These are phyloP conservation scores for Thecophora atra DNA, from an alignment of 2,888 invertebrate species.

Conservation along the genomic window DNA sequence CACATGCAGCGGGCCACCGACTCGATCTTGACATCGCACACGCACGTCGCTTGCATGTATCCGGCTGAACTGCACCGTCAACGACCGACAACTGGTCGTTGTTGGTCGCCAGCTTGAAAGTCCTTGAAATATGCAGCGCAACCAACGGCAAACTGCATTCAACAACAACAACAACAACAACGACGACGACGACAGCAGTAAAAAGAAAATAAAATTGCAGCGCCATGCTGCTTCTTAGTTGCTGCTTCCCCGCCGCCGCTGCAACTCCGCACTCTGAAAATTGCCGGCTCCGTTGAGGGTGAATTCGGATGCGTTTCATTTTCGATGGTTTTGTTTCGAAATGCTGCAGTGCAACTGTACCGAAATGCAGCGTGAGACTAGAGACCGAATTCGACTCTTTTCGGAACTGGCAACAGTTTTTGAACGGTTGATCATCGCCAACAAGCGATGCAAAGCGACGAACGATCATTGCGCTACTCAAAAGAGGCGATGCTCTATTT, in stretches of 20 bases:
- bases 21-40: neutral
- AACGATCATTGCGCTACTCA: too few relatives aligned
- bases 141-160: conserved; percentile 45
- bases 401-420: too few relatives aligned
- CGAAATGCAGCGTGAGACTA: neutral
- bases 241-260: neutral
- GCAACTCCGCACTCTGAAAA: neutral
- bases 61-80: conserved; percentile 35
- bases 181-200: conserved; percentile 15
- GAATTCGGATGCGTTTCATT: neutral
- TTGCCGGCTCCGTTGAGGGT: too few relatives aligned
- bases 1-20: too few relatives aligned
- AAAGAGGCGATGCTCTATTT: too few relatives aligned
- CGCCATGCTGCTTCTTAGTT: neutral
- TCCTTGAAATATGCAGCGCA: conserved; percentile 57
- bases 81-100: conserved; percentile 43
- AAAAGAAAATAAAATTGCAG: conserved; percentile 26
- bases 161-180: conserved; percentile 20
- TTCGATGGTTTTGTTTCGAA: neutral
- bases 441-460: too few relatives aligned
- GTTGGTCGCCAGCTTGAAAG: conserved; percentile 53
- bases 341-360: conserved; percentile 28
- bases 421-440: too few relatives aligned
- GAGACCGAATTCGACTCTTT: too few relatives aligned
- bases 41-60: conserved; percentile 17